phyloP scores from a whole-genome alignment of 1,140 invertebrate genomes.

The Physella acuta region DNA sequence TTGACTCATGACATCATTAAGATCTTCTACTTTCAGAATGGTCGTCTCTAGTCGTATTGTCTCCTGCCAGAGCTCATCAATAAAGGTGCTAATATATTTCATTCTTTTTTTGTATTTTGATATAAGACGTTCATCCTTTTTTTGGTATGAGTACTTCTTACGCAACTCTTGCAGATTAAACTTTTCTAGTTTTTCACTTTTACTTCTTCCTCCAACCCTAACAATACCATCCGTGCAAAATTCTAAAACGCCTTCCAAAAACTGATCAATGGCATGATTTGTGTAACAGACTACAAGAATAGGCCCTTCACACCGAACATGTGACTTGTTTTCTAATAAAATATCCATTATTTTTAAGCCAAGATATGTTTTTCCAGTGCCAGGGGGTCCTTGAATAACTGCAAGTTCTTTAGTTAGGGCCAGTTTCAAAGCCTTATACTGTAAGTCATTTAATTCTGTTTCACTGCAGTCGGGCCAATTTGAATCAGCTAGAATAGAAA shows the following conservation, averaged over 20 bases:
- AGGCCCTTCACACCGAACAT: conserved; percentile 56
- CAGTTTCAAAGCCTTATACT: conserved; percentile 55
- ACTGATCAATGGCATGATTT: conserved; percentile 66
- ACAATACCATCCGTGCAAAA: conserved; percentile 61
- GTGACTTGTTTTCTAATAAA: conserved; percentile 48
- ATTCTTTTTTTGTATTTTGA: not conserved
- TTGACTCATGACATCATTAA: conserved; percentile 8
- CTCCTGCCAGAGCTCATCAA: conserved; percentile 12
- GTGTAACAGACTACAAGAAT: conserved; percentile 82
- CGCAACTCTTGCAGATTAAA: too few relatives aligned
- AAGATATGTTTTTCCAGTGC: conserved; percentile 35
- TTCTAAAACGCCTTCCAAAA: conserved; percentile 66
- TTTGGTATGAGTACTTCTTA: too few relatives aligned
- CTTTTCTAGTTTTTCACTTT: conserved; percentile 31
- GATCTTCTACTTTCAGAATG: conserved; percentile 6
- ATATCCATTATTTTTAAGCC: conserved; percentile 56
- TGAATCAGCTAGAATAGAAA: not conserved
- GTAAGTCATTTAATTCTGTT: conserved; percentile 20
- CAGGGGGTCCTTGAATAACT: conserved; percentile 70
- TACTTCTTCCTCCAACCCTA: conserved; percentile 72
- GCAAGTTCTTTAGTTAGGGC: conserved; percentile 63
- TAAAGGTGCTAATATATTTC: not conserved
- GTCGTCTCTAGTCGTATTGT: conserved; percentile 7
- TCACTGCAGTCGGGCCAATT: conserved; percentile 9
- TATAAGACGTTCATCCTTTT: too few relatives aligned